Base-by-base conservation (phyloP, 1,140 invertebrate genomes). In the Ditylenchus dipsaci region DNA sequence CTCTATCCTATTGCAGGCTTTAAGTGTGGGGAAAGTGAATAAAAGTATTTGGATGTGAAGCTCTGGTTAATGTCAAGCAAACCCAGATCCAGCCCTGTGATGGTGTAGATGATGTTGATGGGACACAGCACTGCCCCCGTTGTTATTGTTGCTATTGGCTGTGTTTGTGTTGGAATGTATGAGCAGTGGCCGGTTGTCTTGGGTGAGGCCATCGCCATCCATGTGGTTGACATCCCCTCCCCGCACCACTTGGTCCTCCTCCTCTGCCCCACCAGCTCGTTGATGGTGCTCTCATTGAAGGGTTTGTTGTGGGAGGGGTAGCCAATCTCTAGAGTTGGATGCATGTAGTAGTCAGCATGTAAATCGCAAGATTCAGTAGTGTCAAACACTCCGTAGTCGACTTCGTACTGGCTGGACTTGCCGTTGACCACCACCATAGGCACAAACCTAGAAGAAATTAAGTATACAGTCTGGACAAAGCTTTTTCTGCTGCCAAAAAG, bases 381-480 rank as follows among this genome's bases (percentile, higher is more conserved):
- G 65, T 86, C 84, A 71, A 86, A 86, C 47, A 84, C 76, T 43
- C 82, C 83, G 72, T 86, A 86, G 67, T 86, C 84, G 21, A 86
- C 85, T 75, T 86, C 84, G 76, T 86, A 86, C 63, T 84, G 80
- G 42, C 84, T 83, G 65, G 84, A 82, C 63, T 85, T 82, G 64
- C 83, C 83, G 66, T 86, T 85, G 73, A 86, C 83, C 57, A 83
- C 82, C n/a, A 86, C 84, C 68, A 86, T 81, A 23, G 85, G 83
- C 69, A 79, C 76, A 65, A 76, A 78, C 27, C 65, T 59, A 21
- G 0, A 27, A 7, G 7, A 65, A 23, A 45, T 53, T 17, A 67
- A n/a, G n/a, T n/a, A n/a, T n/a, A n/a, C n/a, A n/a, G n/a, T n/a
- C n/a, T n/a, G n/a, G n/a, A n/a, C n/a, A n/a, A n/a, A n/a, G n/a